Evolutionary conservation across 2,113 vertebrate species (phyloP).

Genomic region (Excalfactoria chinensis): DNA sequence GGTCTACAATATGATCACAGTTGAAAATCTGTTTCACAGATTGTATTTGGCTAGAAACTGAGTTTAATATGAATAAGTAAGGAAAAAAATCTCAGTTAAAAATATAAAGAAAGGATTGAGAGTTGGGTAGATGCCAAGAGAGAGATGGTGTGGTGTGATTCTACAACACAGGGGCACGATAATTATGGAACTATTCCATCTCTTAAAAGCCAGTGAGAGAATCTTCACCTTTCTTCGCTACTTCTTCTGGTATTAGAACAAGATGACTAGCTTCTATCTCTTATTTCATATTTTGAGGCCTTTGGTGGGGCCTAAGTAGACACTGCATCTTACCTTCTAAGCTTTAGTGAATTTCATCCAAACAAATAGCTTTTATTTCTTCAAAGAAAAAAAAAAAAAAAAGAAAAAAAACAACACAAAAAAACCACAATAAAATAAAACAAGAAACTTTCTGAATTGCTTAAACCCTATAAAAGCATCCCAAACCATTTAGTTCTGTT

Average conservation of each 20-base stretch:
- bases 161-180: not conserved
- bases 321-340: not conserved
- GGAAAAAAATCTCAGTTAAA: not conserved
- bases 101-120: not conserved
- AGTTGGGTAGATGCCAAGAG: not conserved
- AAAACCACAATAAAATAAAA: not conserved
- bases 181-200: not conserved
- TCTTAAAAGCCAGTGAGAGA: not conserved
- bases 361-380: conserved; percentile 37
- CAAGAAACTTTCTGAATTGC: conserved; percentile 1
- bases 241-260: not conserved
- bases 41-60: not conserved
- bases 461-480: conserved; percentile 42
- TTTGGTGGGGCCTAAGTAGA: not conserved
- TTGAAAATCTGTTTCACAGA: not conserved
- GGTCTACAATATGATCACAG: not conserved
- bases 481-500: conserved; percentile 39
- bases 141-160: not conserved
- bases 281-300: not conserved
- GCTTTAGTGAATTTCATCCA: not conserved
- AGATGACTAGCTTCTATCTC: not conserved
- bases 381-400: not conserved
- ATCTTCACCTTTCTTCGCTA: not conserved
- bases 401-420: not conserved
- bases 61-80: not conserved